A percentile compares a stretch with the other conserved stretches of the same genome.
Conservation (phyloP, 2,113 vertebrate genomes). For the Rynchops niger region DNA sequence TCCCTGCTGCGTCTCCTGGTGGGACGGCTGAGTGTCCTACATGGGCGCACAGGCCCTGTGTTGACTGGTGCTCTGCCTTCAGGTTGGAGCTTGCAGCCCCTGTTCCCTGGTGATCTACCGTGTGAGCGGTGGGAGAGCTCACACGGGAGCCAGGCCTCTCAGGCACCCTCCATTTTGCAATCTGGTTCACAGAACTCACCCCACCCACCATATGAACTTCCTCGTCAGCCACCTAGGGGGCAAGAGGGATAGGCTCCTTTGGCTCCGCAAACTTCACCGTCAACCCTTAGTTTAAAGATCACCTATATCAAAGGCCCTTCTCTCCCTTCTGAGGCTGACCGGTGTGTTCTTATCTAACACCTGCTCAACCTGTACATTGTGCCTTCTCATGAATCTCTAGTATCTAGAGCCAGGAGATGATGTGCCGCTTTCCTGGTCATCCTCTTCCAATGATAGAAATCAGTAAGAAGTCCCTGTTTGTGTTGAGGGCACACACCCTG, state of each 20-base stretch:
- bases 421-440: fast-evolving
- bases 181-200: neutral
- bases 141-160: neutral
- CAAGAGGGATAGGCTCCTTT: neutral
- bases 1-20: neutral
- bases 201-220: neutral
- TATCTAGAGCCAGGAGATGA: neutral
- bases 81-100: fast-evolving
- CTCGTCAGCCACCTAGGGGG: too few species aligned
- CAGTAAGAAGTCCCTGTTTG: neutral
- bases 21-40: fast-evolving
- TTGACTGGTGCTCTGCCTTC: neutral
- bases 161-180: neutral
- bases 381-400: neutral
- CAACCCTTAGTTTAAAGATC: neutral
- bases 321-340: neutral
- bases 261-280: neutral
- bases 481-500: neutral
- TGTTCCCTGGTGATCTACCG: too few species aligned
- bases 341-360: neutral
- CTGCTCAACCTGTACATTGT: neutral
- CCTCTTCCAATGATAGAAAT: neutral
- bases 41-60: neutral
- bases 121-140: neutral
- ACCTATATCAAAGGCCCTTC: neutral